Percentiles rank a stretch among this genome's conserved stretches.
phyloP scores from a whole-genome alignment of 2,888 invertebrate genomes.

The Lordiphosa fenestrarum region DNA sequence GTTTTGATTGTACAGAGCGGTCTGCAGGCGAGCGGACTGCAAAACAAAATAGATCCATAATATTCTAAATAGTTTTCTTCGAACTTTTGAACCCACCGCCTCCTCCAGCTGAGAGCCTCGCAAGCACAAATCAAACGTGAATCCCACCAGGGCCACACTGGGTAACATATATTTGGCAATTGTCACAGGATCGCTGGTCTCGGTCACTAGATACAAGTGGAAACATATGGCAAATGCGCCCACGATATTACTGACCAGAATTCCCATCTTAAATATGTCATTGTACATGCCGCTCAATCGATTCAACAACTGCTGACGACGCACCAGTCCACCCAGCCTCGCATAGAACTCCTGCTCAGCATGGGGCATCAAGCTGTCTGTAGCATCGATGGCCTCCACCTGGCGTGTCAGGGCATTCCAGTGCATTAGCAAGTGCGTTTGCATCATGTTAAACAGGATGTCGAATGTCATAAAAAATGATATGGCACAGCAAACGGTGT shows the following conservation, averaged over 20 bases:
- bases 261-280: slow-evolving; percentile 41
- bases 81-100: slow-evolving; percentile 38
- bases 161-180: slow-evolving; percentile 19
- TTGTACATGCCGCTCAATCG: slow-evolving; percentile 39
- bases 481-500: slow-evolving; percentile 15
- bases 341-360: slow-evolving; percentile 6
- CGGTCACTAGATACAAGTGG: slow-evolving; percentile 46
- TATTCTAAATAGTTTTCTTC: no score
- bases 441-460: slow-evolving; percentile 38
- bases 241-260: slow-evolving; percentile 39
- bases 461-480: slow-evolving; percentile 42
- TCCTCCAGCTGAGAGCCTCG: slow-evolving; percentile 48
- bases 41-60: no score
- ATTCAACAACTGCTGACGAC: slow-evolving; percentile 49
- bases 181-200: slow-evolving; percentile 25
- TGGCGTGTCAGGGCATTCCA: slow-evolving; percentile 25
- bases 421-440: slow-evolving; percentile 51
- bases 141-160: slow-evolving; percentile 14
- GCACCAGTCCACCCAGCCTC: slow-evolving; percentile 26
- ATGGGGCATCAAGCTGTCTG: slow-evolving; percentile 4
- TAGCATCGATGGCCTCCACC: slow-evolving; percentile 20
- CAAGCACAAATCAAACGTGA: slow-evolving; percentile 48
- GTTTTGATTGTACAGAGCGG: slow-evolving; percentile 33
- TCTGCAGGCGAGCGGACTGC: slow-evolving; percentile 36
- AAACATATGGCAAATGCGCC: slow-evolving; percentile 45